Evolutionary conservation across 1,140 invertebrate genomes (phyloP), one percentile per base, ranked within the genome.

Genomic region (Drosophila miranda): DNA sequence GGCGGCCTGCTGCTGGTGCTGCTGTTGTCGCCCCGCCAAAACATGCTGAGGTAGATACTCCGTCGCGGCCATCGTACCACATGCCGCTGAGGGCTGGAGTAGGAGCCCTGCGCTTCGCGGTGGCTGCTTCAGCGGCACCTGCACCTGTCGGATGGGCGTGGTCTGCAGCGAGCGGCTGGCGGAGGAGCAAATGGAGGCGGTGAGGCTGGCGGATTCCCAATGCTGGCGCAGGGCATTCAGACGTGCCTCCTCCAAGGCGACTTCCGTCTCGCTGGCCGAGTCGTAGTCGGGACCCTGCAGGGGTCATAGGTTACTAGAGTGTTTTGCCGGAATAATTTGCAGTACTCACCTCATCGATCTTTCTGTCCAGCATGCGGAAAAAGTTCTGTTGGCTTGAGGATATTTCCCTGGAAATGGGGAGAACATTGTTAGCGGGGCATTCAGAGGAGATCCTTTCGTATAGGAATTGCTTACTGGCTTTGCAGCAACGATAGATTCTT

Each of bases 331-430:
- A 38, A 38, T 5, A 13, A 38, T 38, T 0, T 1, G 13, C 11
- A 13, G 34, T 4, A 13, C 93, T 93, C 93, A 97, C 96, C 91
- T 95, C 95, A 91, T 96, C 95, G 89, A 97, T 97, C 93, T 97
- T 97, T 89, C 96, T 96, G 88, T 97, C 96, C 72, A 97, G 92
- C 95, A 97, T 96, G 90, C 94, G 95, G 93, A 97, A 97, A 92
- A 97, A 97, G 87, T 97, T 96, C 82, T 96, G 93, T 91, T 97
- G 96, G 91, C 96, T 97, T 60, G 94, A 94, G 49, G 96, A 97
- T 89, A 96, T 94, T 92, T 96, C 95, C 90, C 95, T 96, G 93
- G 14, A 94, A 95, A 76, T 61, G 67, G 77, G 64, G 3, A 38
- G 11, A 38, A 38, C 34, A 48, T 45, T 41, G 59, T 46, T 70